Evolutionary conservation across 1,140 invertebrate species (phyloP), one percentile per base, ranked within the genome.

Genomic region (Diuraphis noxia): DNA sequence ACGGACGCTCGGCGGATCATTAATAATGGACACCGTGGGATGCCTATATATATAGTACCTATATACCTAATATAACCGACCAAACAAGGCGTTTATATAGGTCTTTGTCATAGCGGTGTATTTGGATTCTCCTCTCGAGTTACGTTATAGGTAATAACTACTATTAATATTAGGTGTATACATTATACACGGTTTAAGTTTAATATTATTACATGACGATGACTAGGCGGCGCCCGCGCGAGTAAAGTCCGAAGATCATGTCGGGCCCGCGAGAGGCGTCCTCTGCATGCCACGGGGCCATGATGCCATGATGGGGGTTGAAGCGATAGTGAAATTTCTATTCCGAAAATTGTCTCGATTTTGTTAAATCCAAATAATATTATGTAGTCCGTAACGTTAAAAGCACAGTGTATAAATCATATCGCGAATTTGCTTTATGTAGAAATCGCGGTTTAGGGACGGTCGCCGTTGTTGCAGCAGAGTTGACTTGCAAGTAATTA

Each of bases 21-120:
- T 91, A 91, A 91, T 91, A 91, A 91, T 40, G 89, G 89, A 91
- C 89, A 91, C 89, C 77, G 89, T 91, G 89, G 89, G 89, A 91
- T 52, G 89, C 63, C 63, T 82, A 72, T 72, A 72, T 72, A 72
- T n/a, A 72, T 49, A 30, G 43, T 56, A 30, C 30, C 25, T 56
- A 30, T 4, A 56, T 56, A 56, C 9, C 7, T n/a, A 56, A 9
- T 8, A 49, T 38, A 81, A 81, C 88, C 63, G 89, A 91, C 77
- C 46, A 91, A 91, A 91, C 89, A 91, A 91, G 89, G 89, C 72
- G 89, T 91, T 91, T 91, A 91, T 82, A 49, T 43, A 43, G 72
- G 43, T 19, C 56, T 17, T 72, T 30, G 56, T n/a, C 30, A 10
- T 63, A 30, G 13, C 30, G 25, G 56, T 72, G 13, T 72, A 17